Evolutionary conservation across 2,797 vertebrate species (phyloP).

Genomic region (Poecilia velifera): DNA sequence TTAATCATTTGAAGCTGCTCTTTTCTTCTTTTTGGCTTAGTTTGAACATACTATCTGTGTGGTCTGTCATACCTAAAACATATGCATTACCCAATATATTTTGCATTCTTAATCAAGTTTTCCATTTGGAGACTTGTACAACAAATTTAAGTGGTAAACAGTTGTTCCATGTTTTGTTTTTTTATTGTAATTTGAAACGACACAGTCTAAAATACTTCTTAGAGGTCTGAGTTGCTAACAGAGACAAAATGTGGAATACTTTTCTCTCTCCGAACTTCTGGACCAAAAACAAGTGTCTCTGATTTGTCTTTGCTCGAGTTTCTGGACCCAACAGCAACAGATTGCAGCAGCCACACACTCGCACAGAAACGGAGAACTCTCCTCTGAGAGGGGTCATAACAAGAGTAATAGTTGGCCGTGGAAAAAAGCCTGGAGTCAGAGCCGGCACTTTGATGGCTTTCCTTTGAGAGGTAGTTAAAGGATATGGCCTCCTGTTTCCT

Average conservation of each 20-base stretch:
- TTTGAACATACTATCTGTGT: background rate
- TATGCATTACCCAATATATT: background rate
- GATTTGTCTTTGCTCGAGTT: conserved; percentile 7
- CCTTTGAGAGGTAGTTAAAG: conserved; percentile 74
- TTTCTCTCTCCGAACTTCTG: background rate
- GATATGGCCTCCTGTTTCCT: conserved; percentile 73
- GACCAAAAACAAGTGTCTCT: background rate
- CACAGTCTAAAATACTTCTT: background rate
- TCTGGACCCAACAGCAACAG: conserved; percentile 10
- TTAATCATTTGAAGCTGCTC: background rate
- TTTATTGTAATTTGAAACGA: background rate
- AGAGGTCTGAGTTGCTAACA: background rate
- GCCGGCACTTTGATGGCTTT: conserved; percentile 74
- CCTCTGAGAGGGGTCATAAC: conserved; percentile 46
- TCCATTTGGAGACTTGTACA: background rate
- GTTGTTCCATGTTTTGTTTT: too few species aligned
- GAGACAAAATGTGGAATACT: background rate
- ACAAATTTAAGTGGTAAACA: background rate
- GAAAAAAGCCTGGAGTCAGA: conserved; percentile 65
- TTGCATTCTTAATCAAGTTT: background rate
- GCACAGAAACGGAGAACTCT: conserved; percentile 25
- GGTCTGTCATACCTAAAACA: background rate
- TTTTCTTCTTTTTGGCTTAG: background rate
- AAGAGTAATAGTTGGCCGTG: conserved; percentile 58
- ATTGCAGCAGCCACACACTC: conserved; percentile 8